A percentile compares a stretch with the other conserved stretches of the same genome.
These are phyloP conservation scores for Hyposmocoma kahamanoa DNA, from an alignment of 1,140 invertebrate species.

Conservation along the genomic window DNA sequence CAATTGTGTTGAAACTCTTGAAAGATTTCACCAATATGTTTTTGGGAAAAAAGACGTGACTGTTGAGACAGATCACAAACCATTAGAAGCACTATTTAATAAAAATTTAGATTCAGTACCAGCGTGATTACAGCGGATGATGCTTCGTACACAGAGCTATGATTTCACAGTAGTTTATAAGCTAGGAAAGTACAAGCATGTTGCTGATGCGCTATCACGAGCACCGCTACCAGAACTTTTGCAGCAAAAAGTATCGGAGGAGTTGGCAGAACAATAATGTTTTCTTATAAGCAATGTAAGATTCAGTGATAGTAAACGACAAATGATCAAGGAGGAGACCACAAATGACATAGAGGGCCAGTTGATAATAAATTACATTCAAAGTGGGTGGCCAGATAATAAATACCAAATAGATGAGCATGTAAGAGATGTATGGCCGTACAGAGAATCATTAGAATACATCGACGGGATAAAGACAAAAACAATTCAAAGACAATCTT, in stretches of 20 bases:
- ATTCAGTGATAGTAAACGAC: constrained; percentile 1
- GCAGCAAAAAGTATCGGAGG: constrained; percentile 3
- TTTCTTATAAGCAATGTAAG: constrained; percentile 5
- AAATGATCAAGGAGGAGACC: neutral
- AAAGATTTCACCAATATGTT: constrained; percentile 22
- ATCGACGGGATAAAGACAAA: neutral
- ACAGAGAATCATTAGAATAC: neutral
- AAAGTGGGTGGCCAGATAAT: constrained; percentile 4
- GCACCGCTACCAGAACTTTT: constrained; percentile 5
- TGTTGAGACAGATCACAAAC: constrained; percentile 47
- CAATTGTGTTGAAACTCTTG: constrained; percentile 32
- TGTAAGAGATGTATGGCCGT: neutral
- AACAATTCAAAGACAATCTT: neutral
- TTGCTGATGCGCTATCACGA: constrained; percentile 6
- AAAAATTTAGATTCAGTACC: constrained; percentile 10
- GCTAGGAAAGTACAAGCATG: constrained; percentile 9
- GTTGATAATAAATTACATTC: constrained; percentile 3
- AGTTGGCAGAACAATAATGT: constrained; percentile 4
- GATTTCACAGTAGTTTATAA: constrained; percentile 17
- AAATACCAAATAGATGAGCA: neutral
- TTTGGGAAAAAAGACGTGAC: constrained; percentile 17
- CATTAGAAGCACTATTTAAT: constrained; percentile 13
- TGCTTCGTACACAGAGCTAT: constrained; percentile 5
- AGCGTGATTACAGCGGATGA: constrained; percentile 5
- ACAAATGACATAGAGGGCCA: neutral